Evolutionary conservation across 2,113 vertebrate species (phyloP).

Genomic region (Turdus rufiventris): DNA sequence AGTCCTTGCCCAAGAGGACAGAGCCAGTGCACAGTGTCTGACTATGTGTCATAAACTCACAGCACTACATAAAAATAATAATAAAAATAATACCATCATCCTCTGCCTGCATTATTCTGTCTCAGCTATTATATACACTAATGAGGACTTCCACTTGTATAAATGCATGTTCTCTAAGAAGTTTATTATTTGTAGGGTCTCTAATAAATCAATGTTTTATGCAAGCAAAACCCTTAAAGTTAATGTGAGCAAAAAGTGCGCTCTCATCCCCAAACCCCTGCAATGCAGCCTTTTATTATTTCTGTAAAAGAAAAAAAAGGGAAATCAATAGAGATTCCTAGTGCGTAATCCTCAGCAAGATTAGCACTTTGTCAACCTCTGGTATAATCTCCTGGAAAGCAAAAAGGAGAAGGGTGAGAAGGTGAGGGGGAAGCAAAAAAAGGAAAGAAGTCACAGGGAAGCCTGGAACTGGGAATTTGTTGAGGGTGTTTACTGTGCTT

Average conservation of each 20-base stretch:
- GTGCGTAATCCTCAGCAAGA: slow-evolving; percentile 47
- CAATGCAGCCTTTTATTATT: slow-evolving; percentile 55
- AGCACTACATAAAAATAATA: neutral
- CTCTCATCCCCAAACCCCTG: slow-evolving; percentile 50
- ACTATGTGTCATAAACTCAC: neutral
- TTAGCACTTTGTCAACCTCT: slow-evolving; percentile 37
- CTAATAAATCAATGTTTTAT: slow-evolving; percentile 34
- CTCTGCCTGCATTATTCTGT: neutral
- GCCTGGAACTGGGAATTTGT: neutral
- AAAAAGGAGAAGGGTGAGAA: neutral
- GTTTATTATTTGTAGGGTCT: neutral
- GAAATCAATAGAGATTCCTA: slow-evolving; percentile 49
- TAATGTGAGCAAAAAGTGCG: slow-evolving; percentile 3
- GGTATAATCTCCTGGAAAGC: slow-evolving; percentile 50
- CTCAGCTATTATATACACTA: neutral
- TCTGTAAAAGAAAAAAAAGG: slow-evolving; percentile 15
- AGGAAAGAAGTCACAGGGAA: neutral
- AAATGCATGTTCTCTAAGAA: neutral
- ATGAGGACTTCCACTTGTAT: neutral
- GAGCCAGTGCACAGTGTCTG: neutral
- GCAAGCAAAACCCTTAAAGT: slow-evolving; percentile 7
- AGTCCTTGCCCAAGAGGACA: neutral
- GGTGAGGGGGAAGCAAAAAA: accelerated
- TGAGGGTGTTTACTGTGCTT: neutral
- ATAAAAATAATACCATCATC: neutral